phyloP scores from a whole-genome alignment of 2,888 invertebrate species.

The Crossocerus cetratus region DNA sequence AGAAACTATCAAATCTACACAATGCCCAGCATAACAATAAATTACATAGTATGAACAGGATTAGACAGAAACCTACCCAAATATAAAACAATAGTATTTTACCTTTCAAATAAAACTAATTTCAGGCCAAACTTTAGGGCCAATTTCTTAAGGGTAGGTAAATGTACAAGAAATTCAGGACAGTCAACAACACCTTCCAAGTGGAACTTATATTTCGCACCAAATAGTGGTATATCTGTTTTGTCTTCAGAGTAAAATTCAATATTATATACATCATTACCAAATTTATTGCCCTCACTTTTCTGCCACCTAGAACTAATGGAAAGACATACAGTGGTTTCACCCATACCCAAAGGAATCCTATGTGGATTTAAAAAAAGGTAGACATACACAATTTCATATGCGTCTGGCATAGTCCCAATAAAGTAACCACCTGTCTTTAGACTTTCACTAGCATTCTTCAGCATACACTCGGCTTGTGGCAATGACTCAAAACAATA shows the following conservation, averaged over 20 bases:
- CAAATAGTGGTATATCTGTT: conserved; percentile 89
- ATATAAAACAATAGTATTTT: conserved; percentile 13
- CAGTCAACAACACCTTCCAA: conserved; percentile 98
- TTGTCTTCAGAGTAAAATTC: conserved; percentile 81
- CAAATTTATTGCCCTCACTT: conserved; percentile 81
- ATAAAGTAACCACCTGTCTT: conserved; percentile 95
- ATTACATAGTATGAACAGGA: neutral
- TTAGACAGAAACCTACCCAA: too few relatives aligned
- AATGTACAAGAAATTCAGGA: conserved; percentile 98
- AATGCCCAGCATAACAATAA: neutral
- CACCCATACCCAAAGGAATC: neutral
- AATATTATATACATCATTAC: conserved; percentile 88
- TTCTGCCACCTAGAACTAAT: conserved; percentile 80
- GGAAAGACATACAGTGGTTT: conserved; percentile 8
- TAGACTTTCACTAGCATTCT: conserved; percentile 94
- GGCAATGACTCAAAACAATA: conserved; percentile 94
- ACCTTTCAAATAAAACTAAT: conserved; percentile 82
- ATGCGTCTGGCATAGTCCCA: conserved; percentile 96
- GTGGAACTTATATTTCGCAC: conserved; percentile 96
- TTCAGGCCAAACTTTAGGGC: conserved; percentile 86
- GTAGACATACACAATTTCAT: conserved; percentile 88
- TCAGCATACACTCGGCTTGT: conserved; percentile 95
- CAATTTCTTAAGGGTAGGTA: conserved; percentile 88
- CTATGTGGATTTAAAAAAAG: neutral
- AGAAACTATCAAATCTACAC: conserved; percentile 87